Evolutionary conservation across 2,797 vertebrate species (phyloP), one percentile per base, ranked within the genome.

Genomic region (Typhlichthys subterraneus): DNA sequence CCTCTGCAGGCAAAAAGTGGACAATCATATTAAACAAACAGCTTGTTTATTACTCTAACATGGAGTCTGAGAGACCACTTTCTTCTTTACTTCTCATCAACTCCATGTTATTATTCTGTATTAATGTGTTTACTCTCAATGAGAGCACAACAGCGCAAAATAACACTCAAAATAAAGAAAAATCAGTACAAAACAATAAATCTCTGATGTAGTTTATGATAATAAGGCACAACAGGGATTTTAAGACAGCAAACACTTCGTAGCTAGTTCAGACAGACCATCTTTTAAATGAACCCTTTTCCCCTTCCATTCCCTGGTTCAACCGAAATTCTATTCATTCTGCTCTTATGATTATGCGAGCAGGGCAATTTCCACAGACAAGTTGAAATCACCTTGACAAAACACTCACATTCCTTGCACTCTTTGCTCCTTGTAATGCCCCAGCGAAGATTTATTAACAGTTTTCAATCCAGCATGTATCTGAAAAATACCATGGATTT

Each of bases 1-100:
- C 93, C 92, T 93, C 93, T 94, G 85, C 91, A 94, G 93, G 91
- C 83, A 80, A 78, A 85, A 65, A 75, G 69, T 85, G 83, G 69
- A 86, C 76, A 82, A 88, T 79, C 78, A 77, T 59, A 63, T 62
- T 50, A 29, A 10, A 77, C 66, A 80, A 72, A 68, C 82, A 81
- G 65, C 4, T 29, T 70, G 53, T 47, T 80, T 78, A 59, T 63
- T 78, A 61, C 82, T 75, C 72, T 79, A 85, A 84, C 70, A 85
- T 83, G 64, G 78, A 85, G 67, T 62, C 75, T 85, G 67, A 66
- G 73, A 82, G 73, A 76, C 76, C 74, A 80, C 77, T 87, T 80
- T 70, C 65, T 84, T 56, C 68, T 79, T 75, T 70, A 84, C 68
- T 61, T 75, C 73, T 29, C 29, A 75, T 74, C 12, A 67, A 65